These are phyloP conservation scores for Rafetus swinhoei DNA, from an alignment of 2,113 vertebrate genomes.

Conservation along the genomic window DNA sequence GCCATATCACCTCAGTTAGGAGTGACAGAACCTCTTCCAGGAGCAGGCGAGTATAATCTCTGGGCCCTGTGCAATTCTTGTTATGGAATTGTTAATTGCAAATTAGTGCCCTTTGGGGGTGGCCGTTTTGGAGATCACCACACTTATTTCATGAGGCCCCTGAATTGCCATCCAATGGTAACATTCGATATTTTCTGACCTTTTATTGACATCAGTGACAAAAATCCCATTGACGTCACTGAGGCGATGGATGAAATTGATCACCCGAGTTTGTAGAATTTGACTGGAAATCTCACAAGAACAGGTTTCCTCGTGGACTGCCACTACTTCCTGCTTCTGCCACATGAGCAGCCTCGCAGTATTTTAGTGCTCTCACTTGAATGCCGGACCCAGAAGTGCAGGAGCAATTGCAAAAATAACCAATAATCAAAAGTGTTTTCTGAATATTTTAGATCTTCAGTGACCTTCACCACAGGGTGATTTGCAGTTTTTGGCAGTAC, in stretches of 20 bases:
- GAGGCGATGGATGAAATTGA: rapidly evolving
- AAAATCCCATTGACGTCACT: rapidly evolving
- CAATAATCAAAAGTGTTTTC: background rate
- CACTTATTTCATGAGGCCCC: rapidly evolving
- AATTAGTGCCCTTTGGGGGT: background rate
- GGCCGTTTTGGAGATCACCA: background rate
- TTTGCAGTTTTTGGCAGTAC: background rate
- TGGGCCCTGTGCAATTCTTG: background rate
- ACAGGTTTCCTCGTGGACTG: background rate
- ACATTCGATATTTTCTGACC: background rate
- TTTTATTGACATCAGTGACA: background rate
- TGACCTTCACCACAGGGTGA: background rate
- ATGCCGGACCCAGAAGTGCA: background rate
- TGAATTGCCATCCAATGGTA: background rate
- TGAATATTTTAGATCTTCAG: background rate
- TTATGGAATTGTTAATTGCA: background rate
- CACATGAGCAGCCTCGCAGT: background rate
- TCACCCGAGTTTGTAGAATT: rapidly evolving
- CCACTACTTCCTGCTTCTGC: background rate
- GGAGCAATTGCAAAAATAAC: background rate
- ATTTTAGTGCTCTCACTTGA: background rate
- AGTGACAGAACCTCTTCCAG: background rate
- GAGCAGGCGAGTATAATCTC: background rate
- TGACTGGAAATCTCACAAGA: background rate
- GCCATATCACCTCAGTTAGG: background rate